Percentiles rank a stretch among this genome's conserved stretches.
These are phyloP conservation scores for Petrocephalus microphthalmus DNA, from an alignment of 2,113 vertebrate species.

Conservation along the genomic window DNA sequence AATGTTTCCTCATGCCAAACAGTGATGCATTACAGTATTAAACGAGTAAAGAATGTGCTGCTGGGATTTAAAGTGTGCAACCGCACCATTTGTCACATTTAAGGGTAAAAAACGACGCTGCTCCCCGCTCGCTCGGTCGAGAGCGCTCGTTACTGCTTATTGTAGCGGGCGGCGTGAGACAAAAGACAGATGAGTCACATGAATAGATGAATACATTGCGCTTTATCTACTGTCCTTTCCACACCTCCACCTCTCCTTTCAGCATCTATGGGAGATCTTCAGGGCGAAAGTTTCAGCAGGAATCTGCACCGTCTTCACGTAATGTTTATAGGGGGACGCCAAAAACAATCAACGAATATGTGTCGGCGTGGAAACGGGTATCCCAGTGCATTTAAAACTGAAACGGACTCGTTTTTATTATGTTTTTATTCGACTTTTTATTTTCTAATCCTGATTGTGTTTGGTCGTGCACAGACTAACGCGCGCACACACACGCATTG, in stretches of 20 bases:
- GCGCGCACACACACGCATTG: not conserved
- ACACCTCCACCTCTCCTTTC: not conserved
- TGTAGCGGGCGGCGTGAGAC: not conserved
- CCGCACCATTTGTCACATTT: conserved; percentile 15
- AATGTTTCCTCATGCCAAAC: not conserved
- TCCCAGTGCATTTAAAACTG: not conserved
- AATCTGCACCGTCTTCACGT: not conserved
- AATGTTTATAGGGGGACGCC: not conserved
- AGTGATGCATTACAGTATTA: conserved; percentile 17
- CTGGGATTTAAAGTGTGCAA: not conserved
- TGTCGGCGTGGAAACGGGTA: not conserved
- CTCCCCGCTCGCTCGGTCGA: not conserved
- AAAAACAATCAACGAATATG: not conserved
- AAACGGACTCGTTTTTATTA: not conserved
- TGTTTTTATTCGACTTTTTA: not conserved
- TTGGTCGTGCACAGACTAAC: not conserved
- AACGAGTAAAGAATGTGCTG: conserved; percentile 14
- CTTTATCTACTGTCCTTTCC: conserved; percentile 1
- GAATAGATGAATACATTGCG: conserved; percentile 8
- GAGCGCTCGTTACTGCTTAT: conserved; percentile 14
- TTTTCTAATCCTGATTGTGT: not conserved
- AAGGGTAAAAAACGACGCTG: conserved; percentile 5
- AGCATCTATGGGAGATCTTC: not conserved
- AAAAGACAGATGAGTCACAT: conserved; percentile 17
- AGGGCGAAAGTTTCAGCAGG: not conserved